phyloP scores from a whole-genome alignment of 2,113 vertebrate species.

The Mus musculus region DNA sequence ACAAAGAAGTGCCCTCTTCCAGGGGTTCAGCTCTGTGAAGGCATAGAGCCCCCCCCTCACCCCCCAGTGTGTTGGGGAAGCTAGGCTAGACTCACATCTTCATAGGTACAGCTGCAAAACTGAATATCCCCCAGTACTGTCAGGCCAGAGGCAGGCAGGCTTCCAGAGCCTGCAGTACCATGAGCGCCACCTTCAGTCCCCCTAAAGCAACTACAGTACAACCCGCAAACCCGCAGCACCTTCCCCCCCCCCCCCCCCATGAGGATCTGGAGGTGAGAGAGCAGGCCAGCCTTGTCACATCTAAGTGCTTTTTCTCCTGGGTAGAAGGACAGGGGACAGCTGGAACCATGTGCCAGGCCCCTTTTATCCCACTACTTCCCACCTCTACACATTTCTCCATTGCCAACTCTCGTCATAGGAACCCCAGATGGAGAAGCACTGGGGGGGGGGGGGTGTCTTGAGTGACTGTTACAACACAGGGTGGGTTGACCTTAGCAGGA shows the following conservation, averaged over 20 bases:
- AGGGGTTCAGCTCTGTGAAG: not conserved
- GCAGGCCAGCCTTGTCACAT: not conserved
- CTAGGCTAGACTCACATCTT: not conserved
- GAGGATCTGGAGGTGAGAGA: not conserved
- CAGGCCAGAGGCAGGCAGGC: not conserved
- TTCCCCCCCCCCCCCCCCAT: too few species aligned
- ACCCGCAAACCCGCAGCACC: too few species aligned
- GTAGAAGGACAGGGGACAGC: not conserved
- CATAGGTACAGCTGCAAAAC: not conserved
- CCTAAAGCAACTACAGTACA: not conserved
- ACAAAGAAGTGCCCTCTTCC: not conserved
- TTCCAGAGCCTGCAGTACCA: not conserved
- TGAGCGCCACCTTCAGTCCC: not conserved
- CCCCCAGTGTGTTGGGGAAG: not conserved
- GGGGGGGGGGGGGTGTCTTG: not conserved
- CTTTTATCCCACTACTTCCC: too few species aligned
- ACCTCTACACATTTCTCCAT: not conserved
- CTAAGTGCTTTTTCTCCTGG: not conserved
- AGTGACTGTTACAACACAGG: too few species aligned
- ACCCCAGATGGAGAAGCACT: not conserved
- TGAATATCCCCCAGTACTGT: not conserved
- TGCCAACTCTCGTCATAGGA: not conserved
- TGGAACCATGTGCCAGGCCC: not conserved
- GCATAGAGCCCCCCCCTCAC: too few species aligned
- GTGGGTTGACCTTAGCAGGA: not conserved